phyloP scores from a whole-genome alignment of 2,113 vertebrate genomes.

The Mionectes macconnelli region DNA sequence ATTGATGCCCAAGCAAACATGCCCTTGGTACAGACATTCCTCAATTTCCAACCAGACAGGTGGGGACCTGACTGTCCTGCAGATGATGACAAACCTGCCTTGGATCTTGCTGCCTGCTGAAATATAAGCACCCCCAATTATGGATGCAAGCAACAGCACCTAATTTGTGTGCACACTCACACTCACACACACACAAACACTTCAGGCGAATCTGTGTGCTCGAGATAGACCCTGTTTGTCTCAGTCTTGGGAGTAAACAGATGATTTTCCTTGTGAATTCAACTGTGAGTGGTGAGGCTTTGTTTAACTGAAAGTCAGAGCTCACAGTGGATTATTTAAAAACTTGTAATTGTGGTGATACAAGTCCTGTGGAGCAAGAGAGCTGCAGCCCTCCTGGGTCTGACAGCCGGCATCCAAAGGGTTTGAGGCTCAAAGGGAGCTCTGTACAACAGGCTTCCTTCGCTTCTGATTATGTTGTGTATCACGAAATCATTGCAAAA shows the following conservation, averaged over 20 bases:
- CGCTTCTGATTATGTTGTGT: not conserved
- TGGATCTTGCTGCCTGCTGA: not conserved
- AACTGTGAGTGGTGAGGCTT: not conserved
- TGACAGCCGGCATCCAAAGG: not conserved
- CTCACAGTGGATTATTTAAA: constrained; percentile 18
- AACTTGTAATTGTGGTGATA: not conserved
- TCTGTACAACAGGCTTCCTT: not conserved
- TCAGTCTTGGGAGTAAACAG: constrained; percentile 9
- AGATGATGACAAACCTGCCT: constrained; percentile 16
- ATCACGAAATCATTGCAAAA: not conserved
- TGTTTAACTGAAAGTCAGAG: not conserved
- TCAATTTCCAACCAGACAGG: constrained; percentile 20
- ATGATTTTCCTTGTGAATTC: constrained; percentile 8
- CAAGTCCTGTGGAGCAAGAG: not conserved
- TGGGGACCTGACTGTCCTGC: constrained; percentile 37
- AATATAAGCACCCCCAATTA: not conserved
- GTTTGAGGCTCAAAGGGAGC: not conserved
- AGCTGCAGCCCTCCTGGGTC: not conserved
- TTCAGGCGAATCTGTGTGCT: constrained; percentile 20
- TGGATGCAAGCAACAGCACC: not conserved
- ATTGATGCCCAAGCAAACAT: constrained; percentile 24
- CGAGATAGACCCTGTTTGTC: constrained; percentile 36
- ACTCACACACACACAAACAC: not conserved
- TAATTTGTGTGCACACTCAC: not conserved
- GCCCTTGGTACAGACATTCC: constrained; percentile 2